A percentile compares a stretch with the other conserved stretches of the same genome.
Conservation (phyloP, 2,797 vertebrate genomes). For the Phylloscopus collybita region DNA sequence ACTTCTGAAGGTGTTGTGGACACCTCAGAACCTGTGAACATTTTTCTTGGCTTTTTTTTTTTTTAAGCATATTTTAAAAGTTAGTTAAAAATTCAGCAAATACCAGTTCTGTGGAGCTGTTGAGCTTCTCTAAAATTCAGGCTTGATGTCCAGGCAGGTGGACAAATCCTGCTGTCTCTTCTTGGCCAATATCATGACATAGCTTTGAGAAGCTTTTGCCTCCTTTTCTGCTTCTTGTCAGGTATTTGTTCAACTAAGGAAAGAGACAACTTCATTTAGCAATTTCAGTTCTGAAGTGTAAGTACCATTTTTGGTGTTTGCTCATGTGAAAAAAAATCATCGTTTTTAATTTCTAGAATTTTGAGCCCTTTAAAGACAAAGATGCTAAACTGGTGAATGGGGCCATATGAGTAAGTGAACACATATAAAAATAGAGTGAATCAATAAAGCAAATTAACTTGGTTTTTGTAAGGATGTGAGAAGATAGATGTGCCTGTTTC, state of each 20-base stretch:
- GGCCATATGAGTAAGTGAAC: neutral
- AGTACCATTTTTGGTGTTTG: neutral
- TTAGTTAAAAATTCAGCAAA: neutral
- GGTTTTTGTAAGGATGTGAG: neutral
- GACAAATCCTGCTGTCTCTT: neutral
- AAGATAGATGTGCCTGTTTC: neutral
- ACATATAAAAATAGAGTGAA: neutral
- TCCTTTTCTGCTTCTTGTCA: neutral
- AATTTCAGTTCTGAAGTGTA: neutral
- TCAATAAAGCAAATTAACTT: neutral
- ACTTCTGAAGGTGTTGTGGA: neutral
- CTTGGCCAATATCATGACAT: neutral
- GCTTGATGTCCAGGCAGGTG: too few relatives aligned
- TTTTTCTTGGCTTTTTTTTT: neutral
- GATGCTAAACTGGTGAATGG: neutral
- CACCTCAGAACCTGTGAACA: neutral
- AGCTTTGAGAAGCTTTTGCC: neutral
- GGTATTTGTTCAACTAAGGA: neutral
- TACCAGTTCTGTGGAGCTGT: neutral
- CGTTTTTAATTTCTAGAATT: neutral
- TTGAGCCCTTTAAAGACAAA: neutral
- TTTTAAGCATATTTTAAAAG: neutral
- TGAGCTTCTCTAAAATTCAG: neutral
- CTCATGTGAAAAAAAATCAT: neutral
- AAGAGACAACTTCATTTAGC: neutral